A percentile compares a stretch with the other conserved stretches of the same genome.
These are phyloP conservation scores for Lasiommata megera DNA, from an alignment of 2,888 invertebrate genomes.

Conservation along the genomic window DNA sequence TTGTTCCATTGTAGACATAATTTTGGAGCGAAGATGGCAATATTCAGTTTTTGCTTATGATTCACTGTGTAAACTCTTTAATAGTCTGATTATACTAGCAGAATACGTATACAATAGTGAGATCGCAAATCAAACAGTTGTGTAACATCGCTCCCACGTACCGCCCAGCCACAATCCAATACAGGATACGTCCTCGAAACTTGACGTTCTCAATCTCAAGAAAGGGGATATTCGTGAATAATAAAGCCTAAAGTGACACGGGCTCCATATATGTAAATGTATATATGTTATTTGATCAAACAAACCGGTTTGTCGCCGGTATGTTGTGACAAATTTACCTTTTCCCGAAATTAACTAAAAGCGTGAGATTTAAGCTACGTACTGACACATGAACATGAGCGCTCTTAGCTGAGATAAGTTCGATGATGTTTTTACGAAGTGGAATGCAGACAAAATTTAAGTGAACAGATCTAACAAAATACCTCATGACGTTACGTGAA, in stretches of 20 bases:
- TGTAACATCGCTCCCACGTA: not conserved
- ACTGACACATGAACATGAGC: not conserved
- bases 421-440: too few species aligned
- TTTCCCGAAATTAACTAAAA: slow-evolving; percentile 12
- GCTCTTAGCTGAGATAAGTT: not conserved
- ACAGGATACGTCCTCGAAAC: not conserved
- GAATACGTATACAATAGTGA: not conserved
- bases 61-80: too few species aligned
- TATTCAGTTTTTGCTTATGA: too few species aligned
- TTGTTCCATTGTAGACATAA: too few species aligned
- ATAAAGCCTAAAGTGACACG: not conserved
- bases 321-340: not conserved
- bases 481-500: too few species aligned
- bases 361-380: slow-evolving; percentile 6
- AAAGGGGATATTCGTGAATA: not conserved
- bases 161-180: not conserved
- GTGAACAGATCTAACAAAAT: too few species aligned
- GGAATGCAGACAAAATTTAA: too few species aligned
- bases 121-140: not conserved
- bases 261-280: not conserved
- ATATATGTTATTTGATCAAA: not conserved
- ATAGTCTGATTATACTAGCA: too few species aligned
- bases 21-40: too few species aligned
- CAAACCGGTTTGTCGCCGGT: not conserved
- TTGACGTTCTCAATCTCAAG: not conserved